Percentiles rank a stretch among this genome's conserved stretches.
Conservation (phyloP, 1,140 invertebrate species). For the Musca vetustissima region DNA sequence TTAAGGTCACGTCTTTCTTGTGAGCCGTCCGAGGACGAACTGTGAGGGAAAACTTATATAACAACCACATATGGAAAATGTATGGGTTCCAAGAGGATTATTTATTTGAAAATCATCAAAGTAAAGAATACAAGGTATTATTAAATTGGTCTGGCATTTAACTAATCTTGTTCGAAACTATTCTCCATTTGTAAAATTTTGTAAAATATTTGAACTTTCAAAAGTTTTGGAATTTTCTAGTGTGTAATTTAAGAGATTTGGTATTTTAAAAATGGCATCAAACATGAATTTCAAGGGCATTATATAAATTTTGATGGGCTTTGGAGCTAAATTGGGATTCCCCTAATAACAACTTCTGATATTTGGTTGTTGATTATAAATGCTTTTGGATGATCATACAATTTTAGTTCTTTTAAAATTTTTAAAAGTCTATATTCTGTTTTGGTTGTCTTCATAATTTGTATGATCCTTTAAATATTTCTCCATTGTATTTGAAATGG, state of each 20-base stretch:
- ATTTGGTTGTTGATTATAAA: slow-evolving; percentile 16
- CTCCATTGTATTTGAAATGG: slow-evolving; percentile 13
- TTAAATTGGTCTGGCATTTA: neutral
- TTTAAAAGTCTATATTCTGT: slow-evolving; percentile 25
- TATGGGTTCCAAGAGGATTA: slow-evolving; percentile 26
- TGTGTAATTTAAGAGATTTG: slow-evolving; percentile 20
- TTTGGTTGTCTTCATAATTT: neutral
- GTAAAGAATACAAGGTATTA: slow-evolving; percentile 29
- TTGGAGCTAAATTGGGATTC: slow-evolving; percentile 13
- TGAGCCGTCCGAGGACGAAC: too few relatives aligned
- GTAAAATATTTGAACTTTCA: too few relatives aligned
- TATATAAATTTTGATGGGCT: slow-evolving; percentile 1
- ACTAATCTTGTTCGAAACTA: slow-evolving; percentile 11
- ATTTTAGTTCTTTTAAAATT: slow-evolving; percentile 19
- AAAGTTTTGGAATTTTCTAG: slow-evolving; percentile 19
- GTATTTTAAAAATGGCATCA: slow-evolving; percentile 25
- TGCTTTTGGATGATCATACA: slow-evolving; percentile 24
- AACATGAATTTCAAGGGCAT: slow-evolving; percentile 22
- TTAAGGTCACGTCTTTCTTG: too few relatives aligned
- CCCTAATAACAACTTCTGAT: slow-evolving; percentile 1
- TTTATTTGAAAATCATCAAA: slow-evolving; percentile 26
- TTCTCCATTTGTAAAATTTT: slow-evolving; percentile 24
- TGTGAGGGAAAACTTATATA: slow-evolving; percentile 27
- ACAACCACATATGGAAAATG: slow-evolving; percentile 25
- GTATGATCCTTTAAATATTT: slow-evolving; percentile 12